Conservation (phyloP, 2,797 vertebrate species). For the Scleropages formosus region DNA sequence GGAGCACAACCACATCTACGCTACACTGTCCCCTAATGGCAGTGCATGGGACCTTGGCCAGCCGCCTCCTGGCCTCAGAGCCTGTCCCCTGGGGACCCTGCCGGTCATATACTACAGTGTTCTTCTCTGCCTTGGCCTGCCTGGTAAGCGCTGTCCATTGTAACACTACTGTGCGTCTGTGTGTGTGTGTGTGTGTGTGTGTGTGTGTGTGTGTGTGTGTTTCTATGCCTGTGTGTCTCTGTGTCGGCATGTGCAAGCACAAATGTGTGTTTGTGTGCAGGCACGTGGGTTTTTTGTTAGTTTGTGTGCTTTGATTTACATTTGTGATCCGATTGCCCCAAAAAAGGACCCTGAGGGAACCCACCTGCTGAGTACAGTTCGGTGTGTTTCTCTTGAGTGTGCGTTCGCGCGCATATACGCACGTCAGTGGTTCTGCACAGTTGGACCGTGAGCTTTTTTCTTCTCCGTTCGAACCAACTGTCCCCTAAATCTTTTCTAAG, state of each 20-base stretch:
- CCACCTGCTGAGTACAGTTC: not conserved
- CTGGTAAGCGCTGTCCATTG: conserved; percentile 61
- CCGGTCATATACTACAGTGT: conserved; percentile 75
- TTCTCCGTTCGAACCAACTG: no score
- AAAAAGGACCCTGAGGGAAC: not conserved
- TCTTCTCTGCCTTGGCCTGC: conserved; percentile 73
- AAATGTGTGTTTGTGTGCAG: not conserved
- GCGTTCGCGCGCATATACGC: not conserved
- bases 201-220: not conserved
- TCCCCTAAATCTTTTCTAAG: no score
- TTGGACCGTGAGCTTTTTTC: no score
- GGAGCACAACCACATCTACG: conserved; percentile 74
- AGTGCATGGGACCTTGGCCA: conserved; percentile 48
- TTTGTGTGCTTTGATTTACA: not conserved
- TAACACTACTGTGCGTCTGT: not conserved
- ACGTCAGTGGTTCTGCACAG: not conserved
- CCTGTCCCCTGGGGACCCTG: conserved; percentile 71
- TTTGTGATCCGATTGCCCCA: not conserved
- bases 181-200: not conserved
- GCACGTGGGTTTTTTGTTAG: not conserved
- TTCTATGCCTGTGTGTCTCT: not conserved
- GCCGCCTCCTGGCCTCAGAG: conserved; percentile 51
- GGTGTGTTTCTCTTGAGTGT: not conserved
- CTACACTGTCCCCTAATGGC: conserved; percentile 52
- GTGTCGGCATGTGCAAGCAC: not conserved